Conservation (phyloP, 2,113 vertebrate genomes). For the Dissostichus mawsoni region DNA sequence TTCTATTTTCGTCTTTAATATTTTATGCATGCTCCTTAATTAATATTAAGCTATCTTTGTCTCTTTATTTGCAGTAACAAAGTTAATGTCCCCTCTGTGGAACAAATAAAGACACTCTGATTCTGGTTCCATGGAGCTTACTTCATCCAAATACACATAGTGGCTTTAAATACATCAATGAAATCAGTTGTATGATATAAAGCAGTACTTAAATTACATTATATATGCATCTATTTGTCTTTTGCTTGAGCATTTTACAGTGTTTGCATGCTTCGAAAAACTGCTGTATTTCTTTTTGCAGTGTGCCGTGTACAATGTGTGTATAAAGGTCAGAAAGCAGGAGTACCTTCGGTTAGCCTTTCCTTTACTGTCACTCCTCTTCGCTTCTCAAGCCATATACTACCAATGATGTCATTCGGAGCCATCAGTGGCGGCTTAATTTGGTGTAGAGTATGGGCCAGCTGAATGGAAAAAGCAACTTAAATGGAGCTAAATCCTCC, state of each 20-base stretch:
- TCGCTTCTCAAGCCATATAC: slow-evolving; percentile 17
- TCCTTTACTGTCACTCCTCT: neutral
- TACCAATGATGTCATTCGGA: slow-evolving; percentile 68
- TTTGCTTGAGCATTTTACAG: neutral
- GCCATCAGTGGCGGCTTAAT: slow-evolving; percentile 74
- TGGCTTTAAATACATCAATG: too few species aligned
- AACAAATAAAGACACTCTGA: too few species aligned
- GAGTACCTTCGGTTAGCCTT: neutral
- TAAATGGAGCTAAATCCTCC: slow-evolving; percentile 81
- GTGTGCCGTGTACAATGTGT: neutral
- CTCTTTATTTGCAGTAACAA: too few species aligned
- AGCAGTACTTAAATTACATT: neutral
- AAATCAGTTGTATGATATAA: neutral
- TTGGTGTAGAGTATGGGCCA: slow-evolving; percentile 58
- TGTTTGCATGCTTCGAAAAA: too few species aligned
- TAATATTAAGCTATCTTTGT: too few species aligned
- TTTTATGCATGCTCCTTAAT: too few species aligned
- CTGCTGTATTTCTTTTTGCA: too few species aligned
- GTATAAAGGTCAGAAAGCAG: neutral
- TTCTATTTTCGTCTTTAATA: too few species aligned
- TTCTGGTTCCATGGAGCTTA: too few species aligned
- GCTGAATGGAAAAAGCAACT: slow-evolving; percentile 77
- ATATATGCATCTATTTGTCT: neutral
- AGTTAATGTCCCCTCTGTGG: too few species aligned
- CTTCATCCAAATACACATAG: too few species aligned